Evolutionary conservation across 2,888 invertebrate species (phyloP).

Genomic region (Autographa pulchrina): DNA sequence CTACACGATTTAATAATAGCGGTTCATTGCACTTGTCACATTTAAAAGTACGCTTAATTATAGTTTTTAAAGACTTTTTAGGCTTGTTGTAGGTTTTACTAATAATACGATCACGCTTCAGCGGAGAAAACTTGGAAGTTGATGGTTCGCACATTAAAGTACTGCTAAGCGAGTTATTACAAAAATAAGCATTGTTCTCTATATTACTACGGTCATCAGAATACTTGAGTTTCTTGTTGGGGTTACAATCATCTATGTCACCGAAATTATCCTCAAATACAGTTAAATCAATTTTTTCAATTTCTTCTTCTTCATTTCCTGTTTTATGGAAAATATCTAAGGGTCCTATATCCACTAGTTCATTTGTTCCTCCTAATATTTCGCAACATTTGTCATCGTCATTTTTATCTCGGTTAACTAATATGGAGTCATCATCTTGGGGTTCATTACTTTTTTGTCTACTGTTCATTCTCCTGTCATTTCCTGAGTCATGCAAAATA

Average conservation of each 20-base stretch:
- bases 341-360: neutral
- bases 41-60: constrained; percentile 11
- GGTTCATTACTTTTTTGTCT: constrained; percentile 20
- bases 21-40: constrained; percentile 10
- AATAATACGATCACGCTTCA: constrained; percentile 1
- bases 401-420: constrained; percentile 8
- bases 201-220: neutral
- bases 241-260: neutral
- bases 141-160: constrained; percentile 20
- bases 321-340: constrained; percentile 6
- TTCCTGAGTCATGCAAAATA: constrained; percentile 22
- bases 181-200: constrained; percentile 17
- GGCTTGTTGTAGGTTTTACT: constrained; percentile 15
- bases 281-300: constrained; percentile 14
- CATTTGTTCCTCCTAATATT: neutral
- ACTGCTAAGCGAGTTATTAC: constrained; percentile 14
- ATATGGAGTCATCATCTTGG: constrained; percentile 16
- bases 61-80: constrained; percentile 15
- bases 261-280: constrained; percentile 1
- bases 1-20: constrained; percentile 13
- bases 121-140: constrained; percentile 3
- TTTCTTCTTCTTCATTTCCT: constrained; percentile 19
- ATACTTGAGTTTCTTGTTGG: constrained; percentile 1
- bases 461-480: constrained; percentile 20
- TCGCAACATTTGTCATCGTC: neutral